These are phyloP conservation scores for Drosophila persimilis DNA, from an alignment of 1,140 invertebrate species.

Conservation along the genomic window DNA sequence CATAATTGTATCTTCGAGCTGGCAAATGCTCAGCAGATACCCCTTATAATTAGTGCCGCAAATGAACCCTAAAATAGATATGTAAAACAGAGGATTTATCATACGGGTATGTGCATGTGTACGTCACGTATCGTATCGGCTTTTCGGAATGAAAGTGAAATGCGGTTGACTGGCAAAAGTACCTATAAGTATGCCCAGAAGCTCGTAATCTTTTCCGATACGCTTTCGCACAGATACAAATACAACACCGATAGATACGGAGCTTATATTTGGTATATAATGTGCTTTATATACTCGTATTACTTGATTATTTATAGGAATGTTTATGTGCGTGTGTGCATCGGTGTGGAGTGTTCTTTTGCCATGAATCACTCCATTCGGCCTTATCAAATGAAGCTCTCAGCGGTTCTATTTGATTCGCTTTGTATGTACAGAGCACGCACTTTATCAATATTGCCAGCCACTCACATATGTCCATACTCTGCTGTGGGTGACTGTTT, in stretches of 20 bases:
- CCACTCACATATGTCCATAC: constrained; percentile 32
- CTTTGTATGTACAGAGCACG: constrained; percentile 45
- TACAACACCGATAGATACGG: constrained; percentile 26
- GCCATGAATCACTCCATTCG: constrained; percentile 74
- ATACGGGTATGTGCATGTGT: constrained; percentile 39
- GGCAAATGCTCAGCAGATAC: background rate
- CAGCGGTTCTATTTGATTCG: constrained; percentile 59
- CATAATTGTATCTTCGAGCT: constrained; percentile 8
- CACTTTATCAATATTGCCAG: constrained; percentile 63
- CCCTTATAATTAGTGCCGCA: too few species aligned
- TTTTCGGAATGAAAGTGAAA: constrained; percentile 75
- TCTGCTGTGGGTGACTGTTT: constrained; percentile 29
- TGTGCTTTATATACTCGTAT: constrained; percentile 1
- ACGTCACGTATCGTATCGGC: constrained; percentile 60
- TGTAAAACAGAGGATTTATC: background rate
- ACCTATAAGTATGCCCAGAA: constrained; percentile 31
- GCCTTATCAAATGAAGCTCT: constrained; percentile 57
- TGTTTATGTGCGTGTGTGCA: background rate
- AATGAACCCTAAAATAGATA: background rate
- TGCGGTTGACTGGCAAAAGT: constrained; percentile 19
- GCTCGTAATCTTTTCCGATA: constrained; percentile 45
- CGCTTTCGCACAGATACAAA: constrained; percentile 13
- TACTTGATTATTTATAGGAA: constrained; percentile 8
- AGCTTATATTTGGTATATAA: constrained; percentile 39
- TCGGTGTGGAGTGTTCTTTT: constrained; percentile 30